Evolutionary conservation across 2,888 invertebrate species (phyloP), one percentile per base, ranked within the genome.

Genomic region (Stramonita haemastoma): DNA sequence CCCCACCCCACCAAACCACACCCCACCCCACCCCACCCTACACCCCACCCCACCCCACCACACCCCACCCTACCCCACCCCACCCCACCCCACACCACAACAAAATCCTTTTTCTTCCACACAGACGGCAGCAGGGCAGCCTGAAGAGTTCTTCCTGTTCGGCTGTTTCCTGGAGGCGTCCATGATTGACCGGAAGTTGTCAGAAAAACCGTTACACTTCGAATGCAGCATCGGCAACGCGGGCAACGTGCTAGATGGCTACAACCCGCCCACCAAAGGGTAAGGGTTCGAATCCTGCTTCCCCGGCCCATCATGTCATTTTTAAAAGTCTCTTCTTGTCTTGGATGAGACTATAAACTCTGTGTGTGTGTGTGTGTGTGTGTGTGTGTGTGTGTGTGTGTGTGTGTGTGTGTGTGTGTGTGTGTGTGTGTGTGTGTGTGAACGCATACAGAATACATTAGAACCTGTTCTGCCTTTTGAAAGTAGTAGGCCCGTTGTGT

Each of bases 181-280:
- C 5, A 98, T 98, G 98, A 97, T 98, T 57, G 98, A 98, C 93
- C 98, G 97, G 94, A 97, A 97, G 92, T 96, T 98, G 13, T 97
- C 97, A 0, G 98, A 98, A 94, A 96, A 96, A 91, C 97, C 98
- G 0, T 97, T 98, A 90, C 97, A 97, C 93, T 98, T 98, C 95
- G 98, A 98, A 96, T 96, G 98, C 84, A 98, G 98, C 93, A 97
- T 98, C 92, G 98, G 98, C 0, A 98, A 98, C 95, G 97, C 98
- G 13, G 98, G 98, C 0, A 98, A 98, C 95, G 97, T 97, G 0
- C 96, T 98, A 86, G 98, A 98, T 95, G 98, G 98, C 66, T 94
- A 95, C 0, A 97, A 97, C 93, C 92, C 94, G 6, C 94, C 94
- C 26, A 93, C 93, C 17, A 83, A 70, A 13, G 66, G 34, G 86